Conservation (phyloP, 2,797 vertebrate species). For the Poeciliopsis gracilis region DNA sequence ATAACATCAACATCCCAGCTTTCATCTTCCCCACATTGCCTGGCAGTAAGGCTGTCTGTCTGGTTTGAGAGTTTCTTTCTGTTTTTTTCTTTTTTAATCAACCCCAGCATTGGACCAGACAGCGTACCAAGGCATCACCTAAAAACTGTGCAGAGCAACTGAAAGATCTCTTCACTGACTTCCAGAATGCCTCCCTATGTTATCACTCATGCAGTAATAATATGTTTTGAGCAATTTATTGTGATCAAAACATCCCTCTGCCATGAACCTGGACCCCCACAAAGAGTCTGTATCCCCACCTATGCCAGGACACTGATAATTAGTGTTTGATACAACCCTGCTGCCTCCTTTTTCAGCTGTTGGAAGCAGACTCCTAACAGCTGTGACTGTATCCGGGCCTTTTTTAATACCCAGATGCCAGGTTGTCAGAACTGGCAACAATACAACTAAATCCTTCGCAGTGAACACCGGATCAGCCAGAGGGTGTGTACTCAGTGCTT, state of each 20-base stretch:
- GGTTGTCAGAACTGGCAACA: background rate
- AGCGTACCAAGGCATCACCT: background rate
- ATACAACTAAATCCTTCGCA: conserved; percentile 1
- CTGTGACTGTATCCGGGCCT: conserved; percentile 4
- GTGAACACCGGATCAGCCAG: background rate
- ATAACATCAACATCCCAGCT: background rate
- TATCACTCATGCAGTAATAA: background rate
- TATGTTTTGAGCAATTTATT: background rate
- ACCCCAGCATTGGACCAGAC: background rate
- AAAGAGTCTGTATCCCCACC: background rate
- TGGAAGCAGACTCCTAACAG: background rate
- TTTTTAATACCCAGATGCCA: conserved; percentile 10
- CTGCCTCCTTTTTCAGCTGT: background rate
- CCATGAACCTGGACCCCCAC: background rate
- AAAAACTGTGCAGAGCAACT: background rate
- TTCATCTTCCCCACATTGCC: background rate
- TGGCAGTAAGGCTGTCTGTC: background rate
- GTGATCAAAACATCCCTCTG: background rate
- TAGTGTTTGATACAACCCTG: conserved; percentile 4
- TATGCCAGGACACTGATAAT: conserved; percentile 5
- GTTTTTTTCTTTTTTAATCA: background rate
- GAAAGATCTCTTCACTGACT: background rate
- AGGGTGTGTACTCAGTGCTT: conserved; percentile 4
- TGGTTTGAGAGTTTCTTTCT: background rate
- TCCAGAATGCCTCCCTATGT: background rate